Conservation (phyloP, 2,888 invertebrate species). For the Trissolcus brochymenae region DNA sequence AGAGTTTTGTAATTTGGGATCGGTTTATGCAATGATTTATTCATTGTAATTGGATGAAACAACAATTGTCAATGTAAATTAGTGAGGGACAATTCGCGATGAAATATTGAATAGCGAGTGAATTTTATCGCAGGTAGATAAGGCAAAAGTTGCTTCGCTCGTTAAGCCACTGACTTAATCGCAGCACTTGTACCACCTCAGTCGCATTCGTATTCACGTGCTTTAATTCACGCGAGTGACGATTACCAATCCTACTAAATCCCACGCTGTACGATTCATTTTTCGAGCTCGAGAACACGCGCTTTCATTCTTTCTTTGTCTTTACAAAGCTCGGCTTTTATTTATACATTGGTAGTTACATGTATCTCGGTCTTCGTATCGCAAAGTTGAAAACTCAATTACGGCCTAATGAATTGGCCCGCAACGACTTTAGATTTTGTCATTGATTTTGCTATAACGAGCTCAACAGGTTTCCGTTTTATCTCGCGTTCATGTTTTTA, state of each 20-base stretch:
- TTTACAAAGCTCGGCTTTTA: conserved; percentile 45
- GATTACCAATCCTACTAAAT: conserved; percentile 52
- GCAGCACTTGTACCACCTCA: conserved; percentile 70
- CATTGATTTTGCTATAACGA: conserved; percentile 56
- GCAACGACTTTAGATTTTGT: conserved; percentile 39
- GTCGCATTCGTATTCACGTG: conserved; percentile 70
- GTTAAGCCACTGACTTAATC: conserved; percentile 75
- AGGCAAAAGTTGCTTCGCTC: conserved; percentile 63
- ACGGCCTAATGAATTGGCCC: conserved; percentile 75
- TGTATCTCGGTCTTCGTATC: conserved; percentile 71
- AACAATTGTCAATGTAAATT: conserved; percentile 21
- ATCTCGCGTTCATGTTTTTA: conserved; percentile 21
- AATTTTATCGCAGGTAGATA: conserved; percentile 53
- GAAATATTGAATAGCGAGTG: conserved; percentile 49
- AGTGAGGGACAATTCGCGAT: conserved; percentile 38
- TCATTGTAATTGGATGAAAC: conserved; percentile 21
- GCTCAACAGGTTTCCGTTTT: conserved; percentile 56
- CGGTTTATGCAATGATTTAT: neutral
- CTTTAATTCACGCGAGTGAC: conserved; percentile 68
- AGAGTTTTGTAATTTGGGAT: too few relatives aligned
- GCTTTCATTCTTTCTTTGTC: conserved; percentile 59
- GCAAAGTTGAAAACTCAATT: conserved; percentile 76
- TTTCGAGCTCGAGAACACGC: conserved; percentile 56
- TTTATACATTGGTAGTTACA: conserved; percentile 62
- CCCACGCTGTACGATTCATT: conserved; percentile 48